phyloP scores from a whole-genome alignment of 2,888 invertebrate species.

The Drosophila hamatofila region DNA sequence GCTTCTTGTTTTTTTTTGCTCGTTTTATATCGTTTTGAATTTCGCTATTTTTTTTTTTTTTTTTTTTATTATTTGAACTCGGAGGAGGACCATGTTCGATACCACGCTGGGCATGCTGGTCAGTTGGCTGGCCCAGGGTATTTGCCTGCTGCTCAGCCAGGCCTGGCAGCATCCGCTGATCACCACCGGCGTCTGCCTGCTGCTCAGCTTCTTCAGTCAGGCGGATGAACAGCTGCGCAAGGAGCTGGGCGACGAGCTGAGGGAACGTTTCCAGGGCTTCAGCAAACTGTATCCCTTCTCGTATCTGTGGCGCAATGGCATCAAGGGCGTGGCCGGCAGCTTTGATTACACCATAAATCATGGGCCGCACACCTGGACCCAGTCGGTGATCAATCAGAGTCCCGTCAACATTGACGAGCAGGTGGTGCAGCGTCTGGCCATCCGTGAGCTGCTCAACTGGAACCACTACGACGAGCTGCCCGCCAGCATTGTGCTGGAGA shows the following conservation, averaged over 20 bases:
- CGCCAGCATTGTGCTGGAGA: constrained; percentile 85
- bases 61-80: neutral
- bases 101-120: constrained; percentile 58
- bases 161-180: constrained; percentile 74
- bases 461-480: constrained; percentile 86
- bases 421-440: constrained; percentile 72
- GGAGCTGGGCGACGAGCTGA: constrained; percentile 23
- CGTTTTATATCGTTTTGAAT: constrained; percentile 8
- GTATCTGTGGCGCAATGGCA: neutral
- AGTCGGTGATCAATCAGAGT: constrained; percentile 83
- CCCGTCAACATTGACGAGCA: constrained; percentile 85
- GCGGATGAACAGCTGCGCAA: constrained; percentile 49
- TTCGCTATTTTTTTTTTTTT: too few relatives aligned
- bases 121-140: constrained; percentile 40
- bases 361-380: constrained; percentile 85
- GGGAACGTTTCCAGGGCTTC: constrained; percentile 20
- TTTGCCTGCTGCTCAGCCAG: constrained; percentile 57
- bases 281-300: constrained; percentile 7
- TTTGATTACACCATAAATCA: constrained; percentile 42
- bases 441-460: constrained; percentile 86
- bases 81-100: constrained; percentile 48
- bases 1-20: constrained; percentile 2
- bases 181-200: constrained; percentile 66
- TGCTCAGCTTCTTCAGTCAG: constrained; percentile 60
- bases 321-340: neutral